Evolutionary conservation across 2,797 vertebrate species (phyloP), one percentile per base, ranked within the genome.

Genomic region (Phaenicophaeus curvirostris): DNA sequence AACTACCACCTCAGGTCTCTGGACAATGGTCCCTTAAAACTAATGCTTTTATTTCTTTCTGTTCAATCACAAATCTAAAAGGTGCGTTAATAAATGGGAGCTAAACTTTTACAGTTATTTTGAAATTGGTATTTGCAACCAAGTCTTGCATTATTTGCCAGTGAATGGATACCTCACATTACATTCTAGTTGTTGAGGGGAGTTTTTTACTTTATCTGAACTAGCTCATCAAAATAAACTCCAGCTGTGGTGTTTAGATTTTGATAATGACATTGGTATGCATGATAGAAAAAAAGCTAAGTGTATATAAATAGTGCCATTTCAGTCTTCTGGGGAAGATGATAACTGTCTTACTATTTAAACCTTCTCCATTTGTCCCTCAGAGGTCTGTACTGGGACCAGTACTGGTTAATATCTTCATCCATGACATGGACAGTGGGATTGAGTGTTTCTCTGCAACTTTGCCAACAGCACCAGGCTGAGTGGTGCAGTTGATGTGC

Each of bases 171-270:
- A 13, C 28, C 11, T 41, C 17, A 31, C 46, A 37, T 65, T n/a
- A 17, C 6, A 0, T 2, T 15, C 4, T 11, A 21, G 16, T 33
- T 46, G 8, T 46, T 46, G 54, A 4, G 42, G 16, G 8, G 57
- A 4, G 35, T 57, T 25, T 19, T 2, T 9, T 20, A 21, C 23
- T 72, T 84, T 28, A 12, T 18, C 31, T 79, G 50, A 78, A 59
- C 17, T 12, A 35, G 11, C 9, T 42, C 30, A 28, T 54, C 20
- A 31, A 61, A 39, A 50, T 11, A 39, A 67, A 13, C 55, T 77
- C 33, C 30, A 25, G 11, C 16, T 11, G 31, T 13, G 18, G 6
- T 25, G 6, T 46, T 63, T 41, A 41, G 39, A 9, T 44, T 67
- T 42, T 11, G 19, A 5, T 75, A 39, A 12, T 35, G 74, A 30